Base-by-base conservation (phyloP, 2,888 invertebrate genomes). In the Arge pagana region DNA sequence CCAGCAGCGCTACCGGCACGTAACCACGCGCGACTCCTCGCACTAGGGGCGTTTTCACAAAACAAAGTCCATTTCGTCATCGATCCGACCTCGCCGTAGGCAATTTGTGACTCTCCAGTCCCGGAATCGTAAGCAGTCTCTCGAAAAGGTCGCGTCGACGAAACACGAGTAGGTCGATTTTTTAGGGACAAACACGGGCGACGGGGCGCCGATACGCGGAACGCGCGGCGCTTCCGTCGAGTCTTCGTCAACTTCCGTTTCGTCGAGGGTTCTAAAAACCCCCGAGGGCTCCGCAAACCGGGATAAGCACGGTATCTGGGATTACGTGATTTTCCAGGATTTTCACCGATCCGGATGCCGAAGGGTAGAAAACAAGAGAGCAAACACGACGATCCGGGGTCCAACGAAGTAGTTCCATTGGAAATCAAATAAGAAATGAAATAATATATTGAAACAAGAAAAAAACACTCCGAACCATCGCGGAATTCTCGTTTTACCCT, bases 321-420 rank as follows among this genome's bases (percentile, higher is more conserved):
- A 42, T 21, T 30, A 42, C 31, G 28, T 30, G 28, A 42, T 30
- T 42, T 30, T 30, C 30, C 8, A 42, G 28, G n/a, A n/a, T n/a
- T 30, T 30, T 30, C 30, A 30, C 16, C 30, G 30, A 13, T 28
- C 31, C 10, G 18, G 10, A 42, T 13, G 28, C 42, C 19, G 4
- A 30, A 18, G 42, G 30, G 42, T 21, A 42, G 18, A 42, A 42
- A 42, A 42, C 42, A 42, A 42, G n/a, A n/a, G n/a, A n/a, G 42
- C 42, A 42, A 42, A 42, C 23, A 42, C 13, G 7, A 13, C 31
- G 11, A 28, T 11, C 18, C 26, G 40, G 11, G 11, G 33, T 33
- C 33, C 2, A 8, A 26, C 10, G 28, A 10, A 8, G 4, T 26
- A 26, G n/a, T 10, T 26, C 2, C 28, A 26, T 2, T 26, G 28